Percentiles rank a stretch among this genome's conserved stretches.
These are phyloP conservation scores for Phalacrocorax brasilianus DNA, from an alignment of 2,113 vertebrate species.

Conservation along the genomic window DNA sequence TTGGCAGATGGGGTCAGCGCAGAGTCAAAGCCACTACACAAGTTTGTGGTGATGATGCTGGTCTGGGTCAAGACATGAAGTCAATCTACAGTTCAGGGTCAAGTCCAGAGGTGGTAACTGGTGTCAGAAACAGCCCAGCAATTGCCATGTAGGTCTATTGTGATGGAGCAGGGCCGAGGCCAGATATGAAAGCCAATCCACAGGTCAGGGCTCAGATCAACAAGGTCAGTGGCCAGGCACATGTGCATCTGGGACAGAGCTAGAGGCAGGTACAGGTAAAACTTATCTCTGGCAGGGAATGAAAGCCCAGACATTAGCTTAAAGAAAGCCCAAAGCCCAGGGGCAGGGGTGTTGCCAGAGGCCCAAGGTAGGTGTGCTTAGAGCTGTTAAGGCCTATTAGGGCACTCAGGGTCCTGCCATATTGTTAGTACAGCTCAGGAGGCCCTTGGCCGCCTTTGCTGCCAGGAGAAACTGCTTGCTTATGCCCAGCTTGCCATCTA, in stretches of 20 bases:
- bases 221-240: not conserved
- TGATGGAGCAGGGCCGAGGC: not conserved
- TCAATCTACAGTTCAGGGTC: not conserved
- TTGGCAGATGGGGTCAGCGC: not conserved
- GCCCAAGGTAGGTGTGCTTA: not conserved
- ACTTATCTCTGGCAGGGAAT: not conserved
- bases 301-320: not conserved
- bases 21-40: not conserved
- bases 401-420: not conserved
- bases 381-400: not conserved
- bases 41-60: not conserved
- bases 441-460: not conserved
- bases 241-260: not conserved
- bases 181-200: not conserved
- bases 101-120: not conserved
- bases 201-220: not conserved
- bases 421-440: not conserved
- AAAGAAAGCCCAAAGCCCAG: not conserved
- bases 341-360: not conserved
- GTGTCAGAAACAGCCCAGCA: accelerated
- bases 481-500: not conserved
- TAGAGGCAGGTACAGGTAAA: not conserved
- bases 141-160: not conserved
- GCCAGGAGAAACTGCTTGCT: not conserved
- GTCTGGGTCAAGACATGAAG: not conserved